Base-by-base conservation (phyloP, 1,140 invertebrate genomes). In the Platyura marginata region DNA sequence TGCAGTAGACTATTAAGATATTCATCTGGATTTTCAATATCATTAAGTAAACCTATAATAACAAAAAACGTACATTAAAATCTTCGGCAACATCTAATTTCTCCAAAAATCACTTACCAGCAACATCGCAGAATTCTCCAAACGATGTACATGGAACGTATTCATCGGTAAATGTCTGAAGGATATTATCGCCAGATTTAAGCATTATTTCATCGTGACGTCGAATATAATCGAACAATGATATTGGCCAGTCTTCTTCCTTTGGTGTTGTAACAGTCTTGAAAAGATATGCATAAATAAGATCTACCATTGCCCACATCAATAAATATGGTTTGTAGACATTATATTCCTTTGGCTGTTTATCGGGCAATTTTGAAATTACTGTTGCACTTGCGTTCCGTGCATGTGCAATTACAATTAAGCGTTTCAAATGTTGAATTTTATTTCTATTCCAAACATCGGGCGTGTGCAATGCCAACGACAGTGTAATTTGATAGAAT, bases 201-300 rank as follows among this genome's bases (percentile, higher is more conserved):
- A 91, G 65, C 56, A 95, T 69, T 10, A 72, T 67, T 61, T 90
- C 86, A 66, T 97, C 94, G 66, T 92, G 94, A 54, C 89, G 79
- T 4, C 93, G 75, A 51, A 97, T 89, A 56, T 86, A 94, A 55
- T 93, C 88, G 21, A 91, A 92, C 44, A 97, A 65, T 46, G 78
- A 75, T 4, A 77, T 71, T 4, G 88, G 76, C 92, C 92, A 97
- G 47, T 85, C 79, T 42, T 83, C 79, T 44, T 81, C 79, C 15
- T 71, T 71, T 10, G 72, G 68, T n/a, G 81, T 71, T 41, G 59
- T 67, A 1, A 89, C 78, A 54, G 77, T 79, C 77, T 87, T 65
- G 32, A 69, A 68, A 29, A 63, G 48, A 46, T 76, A 71, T 21
- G 69, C 66, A 52, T 87, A 89, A 40, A 87, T 72, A 45, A 71